A percentile compares a stretch with the other conserved stretches of the same genome.
Conservation (phyloP, 2,888 invertebrate species). For the Eupithecia vulgata region DNA sequence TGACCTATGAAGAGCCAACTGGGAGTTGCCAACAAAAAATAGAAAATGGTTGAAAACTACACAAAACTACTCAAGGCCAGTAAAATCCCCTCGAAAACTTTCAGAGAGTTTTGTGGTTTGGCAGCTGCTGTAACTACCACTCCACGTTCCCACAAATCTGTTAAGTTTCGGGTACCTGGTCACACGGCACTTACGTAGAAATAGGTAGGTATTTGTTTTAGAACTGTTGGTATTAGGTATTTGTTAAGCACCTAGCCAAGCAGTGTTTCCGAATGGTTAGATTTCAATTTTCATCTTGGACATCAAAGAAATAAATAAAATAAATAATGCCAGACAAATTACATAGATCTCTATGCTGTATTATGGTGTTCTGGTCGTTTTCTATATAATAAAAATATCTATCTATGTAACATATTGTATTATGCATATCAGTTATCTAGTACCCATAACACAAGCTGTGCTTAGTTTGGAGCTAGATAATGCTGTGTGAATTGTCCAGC, state of each 20-base stretch:
- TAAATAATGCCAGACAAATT: too few relatives aligned
- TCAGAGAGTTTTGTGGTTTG: slow-evolving; percentile 30
- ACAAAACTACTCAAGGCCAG: slow-evolving; percentile 19
- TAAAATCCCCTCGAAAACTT: slow-evolving; percentile 21
- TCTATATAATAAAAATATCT: too few relatives aligned
- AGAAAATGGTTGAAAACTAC: neutral
- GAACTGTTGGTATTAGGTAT: neutral
- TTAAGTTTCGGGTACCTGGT: slow-evolving; percentile 26
- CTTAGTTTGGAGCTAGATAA: too few relatives aligned
- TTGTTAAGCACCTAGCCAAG: neutral
- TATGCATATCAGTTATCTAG: too few relatives aligned
- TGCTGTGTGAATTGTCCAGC: too few relatives aligned
- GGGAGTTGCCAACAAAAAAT: neutral
- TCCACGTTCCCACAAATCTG: slow-evolving; percentile 30
- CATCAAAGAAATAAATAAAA: too few relatives aligned
- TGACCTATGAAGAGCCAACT: neutral
- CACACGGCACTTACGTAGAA: slow-evolving; percentile 2
- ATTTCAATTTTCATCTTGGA: neutral
- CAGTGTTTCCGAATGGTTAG: slow-evolving; percentile 2
- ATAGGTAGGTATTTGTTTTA: neutral
- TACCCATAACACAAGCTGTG: too few relatives aligned
- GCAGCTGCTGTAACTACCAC: slow-evolving; percentile 27
- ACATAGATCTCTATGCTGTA: too few relatives aligned
- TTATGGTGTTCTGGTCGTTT: too few relatives aligned
- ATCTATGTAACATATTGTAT: too few relatives aligned